Conservation (phyloP, 1,140 invertebrate species). For the Coelopa frigida region DNA sequence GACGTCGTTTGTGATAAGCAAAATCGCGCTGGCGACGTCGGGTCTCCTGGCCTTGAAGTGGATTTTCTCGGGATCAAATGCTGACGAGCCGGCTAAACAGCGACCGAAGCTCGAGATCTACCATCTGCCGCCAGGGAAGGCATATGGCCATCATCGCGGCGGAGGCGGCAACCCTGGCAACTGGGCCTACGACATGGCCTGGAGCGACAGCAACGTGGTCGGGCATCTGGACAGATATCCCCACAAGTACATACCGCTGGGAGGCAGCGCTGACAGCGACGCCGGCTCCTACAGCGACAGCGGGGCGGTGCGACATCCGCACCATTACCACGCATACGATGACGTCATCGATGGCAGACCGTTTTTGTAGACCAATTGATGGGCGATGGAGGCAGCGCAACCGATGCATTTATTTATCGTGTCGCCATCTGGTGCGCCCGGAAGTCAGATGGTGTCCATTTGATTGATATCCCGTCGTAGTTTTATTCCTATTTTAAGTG, state of each 20-base stretch:
- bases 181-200: constrained; percentile 18
- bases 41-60: constrained; percentile 45
- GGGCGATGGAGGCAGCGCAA: no score
- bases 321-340: constrained; percentile 18
- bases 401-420: no score
- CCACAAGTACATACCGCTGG: constrained; percentile 29
- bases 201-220: constrained; percentile 26
- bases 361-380: constrained; percentile 27
- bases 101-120: constrained; percentile 32
- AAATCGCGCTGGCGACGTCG: constrained; percentile 47
- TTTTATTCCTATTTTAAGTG: no score
- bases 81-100: constrained; percentile 9
- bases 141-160: neutral
- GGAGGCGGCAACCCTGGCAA: constrained; percentile 9
- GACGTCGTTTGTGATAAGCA: constrained; percentile 52
- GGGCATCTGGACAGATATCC: no score
- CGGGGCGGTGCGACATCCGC: neutral
- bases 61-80: constrained; percentile 18
- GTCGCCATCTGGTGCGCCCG: no score
- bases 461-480: no score
- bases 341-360: constrained; percentile 24
- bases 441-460: no score
- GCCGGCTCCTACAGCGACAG: neutral
- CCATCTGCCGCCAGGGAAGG: constrained; percentile 21
- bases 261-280: neutral